phyloP scores from a whole-genome alignment of 2,797 vertebrate species.

The Kryptolebias ocellatus region DNA sequence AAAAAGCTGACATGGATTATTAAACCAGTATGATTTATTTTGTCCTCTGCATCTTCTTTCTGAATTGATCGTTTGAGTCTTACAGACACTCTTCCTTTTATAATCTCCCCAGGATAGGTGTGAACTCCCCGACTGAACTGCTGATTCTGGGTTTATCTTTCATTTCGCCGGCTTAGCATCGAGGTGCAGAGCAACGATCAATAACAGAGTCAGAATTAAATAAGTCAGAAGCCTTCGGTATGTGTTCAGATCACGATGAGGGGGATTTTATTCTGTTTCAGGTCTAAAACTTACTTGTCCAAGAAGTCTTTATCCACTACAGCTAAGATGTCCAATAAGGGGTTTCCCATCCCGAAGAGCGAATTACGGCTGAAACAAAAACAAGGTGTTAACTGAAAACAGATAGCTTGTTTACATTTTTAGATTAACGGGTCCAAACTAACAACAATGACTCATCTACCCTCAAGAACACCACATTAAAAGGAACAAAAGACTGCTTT shows the following conservation, averaged over 20 bases:
- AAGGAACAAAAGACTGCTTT: neutral
- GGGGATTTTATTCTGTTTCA: neutral
- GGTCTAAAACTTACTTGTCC: constrained; percentile 89
- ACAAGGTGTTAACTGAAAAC: constrained; percentile 7
- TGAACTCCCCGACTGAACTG: constrained; percentile 9
- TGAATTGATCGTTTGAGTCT: constrained; percentile 31
- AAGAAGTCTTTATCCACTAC: constrained; percentile 98
- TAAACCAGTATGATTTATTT: neutral
- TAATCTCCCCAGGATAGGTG: neutral
- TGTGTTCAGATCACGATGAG: neutral
- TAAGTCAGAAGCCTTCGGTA: too few species aligned
- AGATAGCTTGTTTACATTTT: neutral
- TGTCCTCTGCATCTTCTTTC: constrained; percentile 18
- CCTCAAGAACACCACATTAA: neutral
- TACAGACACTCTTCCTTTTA: neutral
- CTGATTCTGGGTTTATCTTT: neutral
- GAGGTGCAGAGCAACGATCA: too few species aligned
- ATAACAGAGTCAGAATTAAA: too few species aligned
- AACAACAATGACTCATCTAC: neutral
- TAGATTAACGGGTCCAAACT: neutral
- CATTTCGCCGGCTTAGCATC: neutral
- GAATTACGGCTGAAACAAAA: constrained; percentile 88
- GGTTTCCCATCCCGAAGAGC: constrained; percentile 99
- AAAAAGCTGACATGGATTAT: constrained; percentile 6
- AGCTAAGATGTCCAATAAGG: constrained; percentile 93